Evolutionary conservation across 2,888 invertebrate species (phyloP).

Genomic region (Drosophila yooni): DNA sequence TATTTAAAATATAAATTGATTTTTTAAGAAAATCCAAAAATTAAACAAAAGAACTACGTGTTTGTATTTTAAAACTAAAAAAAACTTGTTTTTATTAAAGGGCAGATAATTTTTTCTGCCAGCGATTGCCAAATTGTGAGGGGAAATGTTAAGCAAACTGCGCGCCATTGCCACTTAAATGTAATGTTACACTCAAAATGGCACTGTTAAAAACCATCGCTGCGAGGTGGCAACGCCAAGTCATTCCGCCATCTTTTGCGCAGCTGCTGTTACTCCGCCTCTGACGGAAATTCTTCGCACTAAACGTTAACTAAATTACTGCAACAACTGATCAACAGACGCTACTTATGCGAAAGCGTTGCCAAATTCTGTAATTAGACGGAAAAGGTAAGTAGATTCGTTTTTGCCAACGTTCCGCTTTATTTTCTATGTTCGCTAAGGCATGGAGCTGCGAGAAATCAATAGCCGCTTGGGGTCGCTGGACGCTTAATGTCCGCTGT

Average conservation of each 20-base stretch:
- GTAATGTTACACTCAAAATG: slow-evolving; percentile 36
- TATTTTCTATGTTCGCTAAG: not conserved
- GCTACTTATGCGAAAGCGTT: not conserved
- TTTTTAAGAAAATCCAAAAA: not conserved
- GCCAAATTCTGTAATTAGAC: not conserved
- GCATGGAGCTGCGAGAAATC: slow-evolving; percentile 55
- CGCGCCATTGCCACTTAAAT: slow-evolving; percentile 3
- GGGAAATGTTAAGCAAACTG: not conserved
- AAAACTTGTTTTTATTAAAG: not conserved
- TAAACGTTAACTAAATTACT: slow-evolving; percentile 41
- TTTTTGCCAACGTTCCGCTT: not conserved
- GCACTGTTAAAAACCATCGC: slow-evolving; percentile 19
- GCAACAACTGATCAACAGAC: slow-evolving; percentile 10
- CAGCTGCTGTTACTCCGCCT: slow-evolving; percentile 59
- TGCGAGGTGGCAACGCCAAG: slow-evolving; percentile 38
- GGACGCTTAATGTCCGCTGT: slow-evolving; percentile 61
- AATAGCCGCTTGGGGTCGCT: slow-evolving; percentile 57
- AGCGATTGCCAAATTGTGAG: not conserved
- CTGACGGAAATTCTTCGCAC: slow-evolving; percentile 77
- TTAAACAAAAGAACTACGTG: not conserved
- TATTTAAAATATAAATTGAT: not conserved
- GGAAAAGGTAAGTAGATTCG: slow-evolving; percentile 21
- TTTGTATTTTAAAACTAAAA: not conserved
- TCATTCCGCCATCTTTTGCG: slow-evolving; percentile 79
- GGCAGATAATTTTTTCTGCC: not conserved